phyloP scores from a whole-genome alignment of 2,113 vertebrate species.

The Psophia crepitans region DNA sequence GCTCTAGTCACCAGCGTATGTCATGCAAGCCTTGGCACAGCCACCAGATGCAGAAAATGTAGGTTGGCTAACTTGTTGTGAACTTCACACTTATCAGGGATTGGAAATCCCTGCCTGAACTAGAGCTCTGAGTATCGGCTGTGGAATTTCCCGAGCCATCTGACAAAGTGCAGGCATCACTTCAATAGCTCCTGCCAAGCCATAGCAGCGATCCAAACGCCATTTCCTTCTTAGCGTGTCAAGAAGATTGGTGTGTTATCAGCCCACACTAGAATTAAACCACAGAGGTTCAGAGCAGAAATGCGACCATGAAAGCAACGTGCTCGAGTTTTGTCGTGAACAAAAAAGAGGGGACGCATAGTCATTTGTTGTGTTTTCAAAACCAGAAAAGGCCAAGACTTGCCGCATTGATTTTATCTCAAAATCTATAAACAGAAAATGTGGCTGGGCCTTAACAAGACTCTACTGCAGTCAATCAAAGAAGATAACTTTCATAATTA shows the following conservation, averaged over 20 bases:
- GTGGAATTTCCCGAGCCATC: conserved; percentile 27
- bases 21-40: background rate
- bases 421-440: background rate
- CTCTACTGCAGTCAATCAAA: background rate
- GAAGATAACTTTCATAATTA: background rate
- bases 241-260: conserved; percentile 25
- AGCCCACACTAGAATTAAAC: conserved; percentile 1
- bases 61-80: background rate
- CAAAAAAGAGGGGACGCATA: background rate
- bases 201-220: background rate
- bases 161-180: conserved; percentile 43
- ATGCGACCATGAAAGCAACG: background rate
- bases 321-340: background rate
- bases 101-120: conserved; percentile 30
- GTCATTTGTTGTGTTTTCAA: background rate
- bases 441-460: background rate
- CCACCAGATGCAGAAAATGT: background rate
- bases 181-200: conserved; percentile 28
- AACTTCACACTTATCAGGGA: conserved; percentile 5
- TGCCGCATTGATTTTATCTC: background rate
- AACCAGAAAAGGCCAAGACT: background rate
- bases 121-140: background rate
- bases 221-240: conserved; percentile 2
- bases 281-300: background rate
- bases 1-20: background rate